Evolutionary conservation across 2,113 vertebrate genomes (phyloP).

Genomic region (Mus spicilegus): DNA sequence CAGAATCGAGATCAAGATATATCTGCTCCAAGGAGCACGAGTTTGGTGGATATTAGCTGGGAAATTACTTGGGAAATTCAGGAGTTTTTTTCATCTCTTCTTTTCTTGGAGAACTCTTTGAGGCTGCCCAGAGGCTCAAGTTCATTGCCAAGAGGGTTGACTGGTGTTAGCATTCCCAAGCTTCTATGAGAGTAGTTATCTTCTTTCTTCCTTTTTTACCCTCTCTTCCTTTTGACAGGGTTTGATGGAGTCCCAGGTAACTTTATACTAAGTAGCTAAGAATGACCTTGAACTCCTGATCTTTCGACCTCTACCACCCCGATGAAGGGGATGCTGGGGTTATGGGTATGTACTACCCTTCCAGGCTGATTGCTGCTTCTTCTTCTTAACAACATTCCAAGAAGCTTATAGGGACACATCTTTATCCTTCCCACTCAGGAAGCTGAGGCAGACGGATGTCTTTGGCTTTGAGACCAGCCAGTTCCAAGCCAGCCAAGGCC

Average conservation of each 20-base stretch:
- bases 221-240: neutral
- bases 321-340: too few relatives aligned
- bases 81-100: neutral
- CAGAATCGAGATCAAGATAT: neutral
- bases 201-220: neutral
- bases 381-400: neutral
- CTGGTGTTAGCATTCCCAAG: neutral
- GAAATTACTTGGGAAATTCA: neutral
- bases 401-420: neutral
- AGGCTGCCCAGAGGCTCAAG: neutral
- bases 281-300: neutral
- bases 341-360: neutral
- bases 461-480: neutral
- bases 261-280: neutral
- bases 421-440: neutral
- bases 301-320: neutral
- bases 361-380: neutral
- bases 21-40: rapidly evolving
- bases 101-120: neutral
- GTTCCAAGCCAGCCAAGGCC: neutral
- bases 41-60: neutral
- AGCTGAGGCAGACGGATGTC: neutral
- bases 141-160: neutral
- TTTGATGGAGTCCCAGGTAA: neutral
- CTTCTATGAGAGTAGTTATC: neutral